Base-by-base conservation (phyloP, 2,888 invertebrate genomes). In the Rhagium mordax region DNA sequence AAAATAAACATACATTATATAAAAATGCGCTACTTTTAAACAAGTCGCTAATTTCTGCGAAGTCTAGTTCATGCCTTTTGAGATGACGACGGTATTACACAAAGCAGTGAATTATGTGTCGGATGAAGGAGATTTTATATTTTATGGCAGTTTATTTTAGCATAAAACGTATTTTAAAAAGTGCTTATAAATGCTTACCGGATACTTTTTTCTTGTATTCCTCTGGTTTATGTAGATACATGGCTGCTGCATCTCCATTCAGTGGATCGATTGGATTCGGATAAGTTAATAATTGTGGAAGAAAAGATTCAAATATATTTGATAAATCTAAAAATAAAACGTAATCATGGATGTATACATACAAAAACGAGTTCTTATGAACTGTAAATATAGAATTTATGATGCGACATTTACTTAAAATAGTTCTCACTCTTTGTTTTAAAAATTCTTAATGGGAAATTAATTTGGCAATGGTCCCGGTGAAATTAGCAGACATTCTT, bases 181-280 rank as follows among this genome's bases (percentile, higher is more conserved):
- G 15, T 15, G 67, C 71, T 15, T 62, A 68, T 41, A 60, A 71
- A 74, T 62, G 76, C 77, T 77, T 85, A 94, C 94, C 97, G 91
- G 95, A 94, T 65, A 99, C 99, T 92, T 99, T 99, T 88, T 97
- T 97, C 91, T 98, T 98, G 91, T 99, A 99, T 87, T 99, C 99
- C 89, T 99, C 99, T 68, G 99, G 99, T 89, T 99, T 99, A 90
- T 99, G 99, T 86, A 99, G 94, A 90, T 98, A 99, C 94, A 99
- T 95, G 77, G 99, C 98, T 81, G 99, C 99, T 75, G 99, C 99
- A 89, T 99, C 99, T 55, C 99, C 99, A 90, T 99, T 99, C 79
- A 99, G 90, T 33, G 99, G 99, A 90, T 99, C 99, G 84, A 98
- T 98, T 69, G 99, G 99, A 91, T 99, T 99, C 60, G 99, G 99